Percentiles rank a stretch among this genome's conserved stretches.
Conservation (phyloP, 2,888 invertebrate genomes). For the Agonopterix alstromeriana region DNA sequence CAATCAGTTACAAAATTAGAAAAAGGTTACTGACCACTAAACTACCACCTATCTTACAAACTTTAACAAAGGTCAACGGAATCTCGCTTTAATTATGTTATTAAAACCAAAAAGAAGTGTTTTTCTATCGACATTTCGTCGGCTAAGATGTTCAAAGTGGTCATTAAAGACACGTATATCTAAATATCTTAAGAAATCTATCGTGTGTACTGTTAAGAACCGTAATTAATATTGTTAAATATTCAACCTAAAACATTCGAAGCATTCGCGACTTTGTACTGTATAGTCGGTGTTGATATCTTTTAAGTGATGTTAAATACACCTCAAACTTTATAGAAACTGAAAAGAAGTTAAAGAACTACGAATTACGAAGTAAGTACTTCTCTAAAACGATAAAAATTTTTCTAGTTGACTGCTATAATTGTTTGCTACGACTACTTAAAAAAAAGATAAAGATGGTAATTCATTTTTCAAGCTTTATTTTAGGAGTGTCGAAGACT, state of each 20-base stretch:
- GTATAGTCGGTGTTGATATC: constrained; percentile 11
- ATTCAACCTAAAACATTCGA: constrained; percentile 47
- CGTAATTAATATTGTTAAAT: constrained; percentile 58
- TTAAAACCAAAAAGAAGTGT: constrained; percentile 53
- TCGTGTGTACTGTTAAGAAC: constrained; percentile 41
- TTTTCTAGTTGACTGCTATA: too few relatives aligned
- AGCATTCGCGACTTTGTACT: constrained; percentile 45
- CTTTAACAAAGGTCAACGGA: constrained; percentile 17
- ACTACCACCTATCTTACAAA: neutral
- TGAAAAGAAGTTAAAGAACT: too few relatives aligned
- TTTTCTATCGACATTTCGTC: constrained; percentile 46
- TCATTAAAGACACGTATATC: constrained; percentile 56
- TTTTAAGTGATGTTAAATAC: constrained; percentile 29
- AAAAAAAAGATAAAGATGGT: too few relatives aligned
- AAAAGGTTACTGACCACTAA: constrained; percentile 2
- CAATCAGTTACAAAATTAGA: neutral
- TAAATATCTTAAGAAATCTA: constrained; percentile 55
- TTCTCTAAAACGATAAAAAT: too few relatives aligned
- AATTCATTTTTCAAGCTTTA: too few relatives aligned
- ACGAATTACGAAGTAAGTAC: too few relatives aligned
- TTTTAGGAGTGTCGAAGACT: too few relatives aligned
- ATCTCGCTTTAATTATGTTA: constrained; percentile 49
- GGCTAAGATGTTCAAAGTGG: constrained; percentile 34
- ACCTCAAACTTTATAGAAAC: neutral
- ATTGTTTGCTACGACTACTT: too few relatives aligned